Base-by-base conservation (phyloP, 1,140 invertebrate species). In the Orius insidiosus region DNA sequence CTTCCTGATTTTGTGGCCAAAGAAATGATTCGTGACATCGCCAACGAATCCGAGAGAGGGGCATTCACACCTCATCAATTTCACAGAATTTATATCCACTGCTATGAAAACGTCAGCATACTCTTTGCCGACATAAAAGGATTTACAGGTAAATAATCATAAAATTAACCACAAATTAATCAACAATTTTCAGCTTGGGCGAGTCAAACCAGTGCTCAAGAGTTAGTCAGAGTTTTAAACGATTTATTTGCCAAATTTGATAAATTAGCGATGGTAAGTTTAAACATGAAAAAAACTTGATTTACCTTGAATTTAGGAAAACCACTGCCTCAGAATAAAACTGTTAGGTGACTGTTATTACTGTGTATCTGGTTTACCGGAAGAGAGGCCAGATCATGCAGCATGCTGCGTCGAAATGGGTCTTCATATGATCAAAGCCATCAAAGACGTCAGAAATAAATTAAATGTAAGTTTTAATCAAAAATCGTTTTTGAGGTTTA, bases 71-170 rank as follows among this genome's bases (percentile, higher is more conserved):
- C 80, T 7, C 74, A 79, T 58, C 90, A 93, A 60, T 98, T 98
- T 63, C 93, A 97, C 59, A 87, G 95, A 58, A 87, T 98, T 48
- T 98, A 97, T 64, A 90, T 98, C 44, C 89, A 96, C 61, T 76
- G 87, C 39, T 92, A 97, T 60, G 85, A 97, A 57, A 83, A 95
- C 59, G 95, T 98, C 43, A 96, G 86, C 60, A 98, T 98, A 56
- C 68, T 98, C 1, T 98, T 96, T 62, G 94, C 95, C 9, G 95
- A 98, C 59, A 98, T 98, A 56, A 96, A 95, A 67, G 90, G 90
- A 45, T 96, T 96, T 56, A 96, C 92, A 48, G 85, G 85, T 87
- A 63, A 56, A 55, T 46, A n/a, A n/a, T n/a, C n/a, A 35, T 48
- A 46, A 48, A 9, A 32, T 16, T 30, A 24, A 36, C 24, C 24